A percentile compares a stretch with the other conserved stretches of the same genome.
Conservation (phyloP, 2,797 vertebrate species). For the Enoplosus armatus region DNA sequence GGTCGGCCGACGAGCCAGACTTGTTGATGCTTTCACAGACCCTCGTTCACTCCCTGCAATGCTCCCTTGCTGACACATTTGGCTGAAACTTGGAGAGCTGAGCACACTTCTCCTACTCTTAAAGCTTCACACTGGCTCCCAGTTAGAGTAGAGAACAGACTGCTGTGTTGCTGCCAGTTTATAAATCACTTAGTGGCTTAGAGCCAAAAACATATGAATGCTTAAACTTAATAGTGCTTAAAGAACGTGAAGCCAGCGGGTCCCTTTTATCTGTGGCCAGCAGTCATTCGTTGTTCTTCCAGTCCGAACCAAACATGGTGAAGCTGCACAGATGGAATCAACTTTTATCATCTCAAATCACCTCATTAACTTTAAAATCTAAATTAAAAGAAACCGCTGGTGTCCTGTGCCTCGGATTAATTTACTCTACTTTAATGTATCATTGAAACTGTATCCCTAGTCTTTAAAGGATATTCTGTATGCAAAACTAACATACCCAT, state of each 20-base stretch:
- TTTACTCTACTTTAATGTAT: background rate
- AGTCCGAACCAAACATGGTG: background rate
- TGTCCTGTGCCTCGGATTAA: too few relatives aligned
- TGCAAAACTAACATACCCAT: too few relatives aligned
- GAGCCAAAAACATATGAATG: background rate
- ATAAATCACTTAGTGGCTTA: background rate
- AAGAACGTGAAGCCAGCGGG: background rate
- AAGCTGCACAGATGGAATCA: background rate
- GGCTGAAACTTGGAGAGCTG: background rate
- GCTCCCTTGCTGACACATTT: conserved; percentile 8
- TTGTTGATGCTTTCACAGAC: background rate
- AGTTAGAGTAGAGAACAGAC: background rate
- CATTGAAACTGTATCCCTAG: too few relatives aligned
- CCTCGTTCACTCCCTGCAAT: background rate
- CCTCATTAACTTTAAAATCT: background rate
- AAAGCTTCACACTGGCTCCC: background rate
- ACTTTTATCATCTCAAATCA: background rate
- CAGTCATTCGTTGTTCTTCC: background rate
- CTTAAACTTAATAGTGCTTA: conserved; percentile 6
- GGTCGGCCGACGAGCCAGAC: background rate
- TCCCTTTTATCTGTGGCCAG: background rate
- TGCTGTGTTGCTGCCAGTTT: background rate
- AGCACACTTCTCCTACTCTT: background rate
- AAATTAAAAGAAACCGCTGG: background rate
- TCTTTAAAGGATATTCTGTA: too few relatives aligned